phyloP scores from a whole-genome alignment of 2,113 vertebrate genomes.

The Rhipidura dahli region DNA sequence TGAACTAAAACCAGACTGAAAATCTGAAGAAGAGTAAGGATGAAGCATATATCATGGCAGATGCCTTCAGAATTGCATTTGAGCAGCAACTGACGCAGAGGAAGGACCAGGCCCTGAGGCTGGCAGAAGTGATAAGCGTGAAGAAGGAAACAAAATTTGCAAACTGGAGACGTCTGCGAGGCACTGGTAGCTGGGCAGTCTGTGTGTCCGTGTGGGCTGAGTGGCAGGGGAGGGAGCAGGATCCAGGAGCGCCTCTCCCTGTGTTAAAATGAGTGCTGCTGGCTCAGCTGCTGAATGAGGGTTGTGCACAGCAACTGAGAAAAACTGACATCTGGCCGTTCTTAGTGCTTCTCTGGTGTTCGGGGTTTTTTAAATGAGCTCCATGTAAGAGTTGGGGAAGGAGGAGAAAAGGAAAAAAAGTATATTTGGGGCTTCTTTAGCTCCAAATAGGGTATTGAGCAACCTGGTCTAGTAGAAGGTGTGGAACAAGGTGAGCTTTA shows the following conservation, averaged over 20 bases:
- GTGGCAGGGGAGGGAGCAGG: background rate
- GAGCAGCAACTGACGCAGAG: constrained; percentile 88
- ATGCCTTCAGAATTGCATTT: constrained; percentile 91
- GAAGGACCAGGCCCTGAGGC: constrained; percentile 80
- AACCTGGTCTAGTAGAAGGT: background rate
- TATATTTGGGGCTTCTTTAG: background rate
- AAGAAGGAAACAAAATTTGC: constrained; percentile 61
- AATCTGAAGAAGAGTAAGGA: constrained; percentile 79
- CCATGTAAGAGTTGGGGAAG: background rate
- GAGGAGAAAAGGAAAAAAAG: background rate
- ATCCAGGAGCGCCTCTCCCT: background rate
- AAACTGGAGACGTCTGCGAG: constrained; percentile 67
- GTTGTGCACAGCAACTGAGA: background rate
- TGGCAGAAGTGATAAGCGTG: constrained; percentile 71
- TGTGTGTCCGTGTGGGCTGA: background rate
- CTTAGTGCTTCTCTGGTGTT: too few relatives aligned
- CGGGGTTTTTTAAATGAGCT: background rate
- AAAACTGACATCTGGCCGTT: background rate
- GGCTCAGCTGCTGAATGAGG: background rate
- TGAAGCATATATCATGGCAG: constrained; percentile 85
- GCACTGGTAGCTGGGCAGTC: constrained; percentile 55
- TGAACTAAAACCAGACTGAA: constrained; percentile 75
- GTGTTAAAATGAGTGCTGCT: background rate
- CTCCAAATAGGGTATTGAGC: background rate
- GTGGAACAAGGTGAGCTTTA: background rate